These are phyloP conservation scores for Pandemis corylana DNA, from an alignment of 2,888 invertebrate species.

Conservation along the genomic window DNA sequence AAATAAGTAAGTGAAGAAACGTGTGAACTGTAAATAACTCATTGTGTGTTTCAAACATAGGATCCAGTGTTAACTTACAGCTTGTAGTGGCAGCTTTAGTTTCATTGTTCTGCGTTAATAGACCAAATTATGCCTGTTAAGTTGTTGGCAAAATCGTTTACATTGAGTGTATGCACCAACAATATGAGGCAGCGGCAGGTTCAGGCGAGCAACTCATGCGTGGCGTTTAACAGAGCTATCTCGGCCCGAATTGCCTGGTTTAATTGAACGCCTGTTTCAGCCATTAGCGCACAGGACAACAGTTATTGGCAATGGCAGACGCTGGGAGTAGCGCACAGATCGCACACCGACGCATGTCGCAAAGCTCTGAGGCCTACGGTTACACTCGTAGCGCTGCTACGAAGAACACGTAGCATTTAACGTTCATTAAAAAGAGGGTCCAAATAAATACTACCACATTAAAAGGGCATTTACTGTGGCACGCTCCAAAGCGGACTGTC, in stretches of 20 bases:
- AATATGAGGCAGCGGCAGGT: constrained; percentile 55
- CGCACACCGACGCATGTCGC: constrained; percentile 50
- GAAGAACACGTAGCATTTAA: constrained; percentile 13
- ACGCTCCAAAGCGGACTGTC: constrained; percentile 15
- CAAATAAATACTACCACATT: not conserved
- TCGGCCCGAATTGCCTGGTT: constrained; percentile 72
- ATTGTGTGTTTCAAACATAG: not conserved
- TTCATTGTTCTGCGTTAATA: not conserved
- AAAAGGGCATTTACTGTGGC: not conserved
- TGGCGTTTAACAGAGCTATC: constrained; percentile 65
- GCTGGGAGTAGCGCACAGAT: constrained; percentile 45
- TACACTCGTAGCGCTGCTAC: constrained; percentile 27
- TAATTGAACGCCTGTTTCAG: constrained; percentile 78
- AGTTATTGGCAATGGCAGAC: constrained; percentile 69
- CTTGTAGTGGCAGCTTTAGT: not conserved
- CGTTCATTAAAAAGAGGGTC: constrained; percentile 9
- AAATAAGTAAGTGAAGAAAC: not conserved
- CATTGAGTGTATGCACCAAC: constrained; percentile 49
- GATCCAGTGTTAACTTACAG: no score
- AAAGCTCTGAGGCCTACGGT: constrained; percentile 46
- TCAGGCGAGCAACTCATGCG: constrained; percentile 55
- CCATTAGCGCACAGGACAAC: constrained; percentile 74
- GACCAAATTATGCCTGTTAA: not conserved
- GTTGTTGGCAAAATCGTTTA: constrained; percentile 41
- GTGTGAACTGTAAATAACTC: not conserved